A percentile compares a stretch with the other conserved stretches of the same genome.
Conservation (phyloP, 2,797 vertebrate species). For the Poliocrania exsul region DNA sequence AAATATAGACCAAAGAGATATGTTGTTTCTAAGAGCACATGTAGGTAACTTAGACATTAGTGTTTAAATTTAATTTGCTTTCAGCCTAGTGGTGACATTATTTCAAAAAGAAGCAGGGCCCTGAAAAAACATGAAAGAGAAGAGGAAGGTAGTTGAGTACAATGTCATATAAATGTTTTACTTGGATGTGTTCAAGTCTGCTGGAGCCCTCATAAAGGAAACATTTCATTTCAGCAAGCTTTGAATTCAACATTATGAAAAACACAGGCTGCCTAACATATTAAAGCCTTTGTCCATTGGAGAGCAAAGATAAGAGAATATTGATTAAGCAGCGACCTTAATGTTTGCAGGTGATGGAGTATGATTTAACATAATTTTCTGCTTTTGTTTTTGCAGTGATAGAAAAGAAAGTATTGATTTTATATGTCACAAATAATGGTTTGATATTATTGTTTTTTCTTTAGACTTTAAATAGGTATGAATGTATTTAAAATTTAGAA, state of each 20-base stretch:
- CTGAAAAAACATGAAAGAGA: background rate
- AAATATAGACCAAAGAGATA: background rate
- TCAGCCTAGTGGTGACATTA: background rate
- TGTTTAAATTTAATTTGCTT: background rate
- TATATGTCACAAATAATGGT: background rate
- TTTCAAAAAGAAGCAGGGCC: background rate
- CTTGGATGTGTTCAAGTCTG: background rate
- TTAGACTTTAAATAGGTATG: background rate
- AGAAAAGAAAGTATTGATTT: background rate
- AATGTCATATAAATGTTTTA: background rate
- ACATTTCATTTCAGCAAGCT: background rate
- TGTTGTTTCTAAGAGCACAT: background rate
- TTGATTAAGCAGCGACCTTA: background rate
- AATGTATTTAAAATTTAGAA: background rate
- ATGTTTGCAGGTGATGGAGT: background rate
- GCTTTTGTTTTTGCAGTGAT: background rate
- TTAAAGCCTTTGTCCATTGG: background rate
- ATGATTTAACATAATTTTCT: background rate
- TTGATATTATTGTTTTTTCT: background rate
- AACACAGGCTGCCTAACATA: background rate
- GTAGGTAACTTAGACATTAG: background rate
- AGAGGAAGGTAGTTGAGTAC: background rate
- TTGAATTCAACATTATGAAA: background rate
- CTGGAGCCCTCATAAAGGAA: background rate
- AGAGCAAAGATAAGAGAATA: background rate